Percentiles rank a stretch among this genome's conserved stretches.
phyloP scores from a whole-genome alignment of 2,113 vertebrate species.

The Jaculus jaculus region DNA sequence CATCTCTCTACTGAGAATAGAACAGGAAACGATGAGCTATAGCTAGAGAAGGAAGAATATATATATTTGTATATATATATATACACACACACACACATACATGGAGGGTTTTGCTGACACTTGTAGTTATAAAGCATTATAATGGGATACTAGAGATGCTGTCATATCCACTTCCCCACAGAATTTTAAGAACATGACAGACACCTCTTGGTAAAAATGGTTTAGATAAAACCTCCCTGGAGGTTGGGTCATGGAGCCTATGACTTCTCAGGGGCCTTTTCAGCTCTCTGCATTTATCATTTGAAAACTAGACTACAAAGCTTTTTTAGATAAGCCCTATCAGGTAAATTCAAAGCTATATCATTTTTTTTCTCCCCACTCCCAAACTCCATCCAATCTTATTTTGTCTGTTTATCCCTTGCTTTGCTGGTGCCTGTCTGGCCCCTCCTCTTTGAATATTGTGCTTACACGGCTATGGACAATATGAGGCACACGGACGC shows the following conservation, averaged over 20 bases:
- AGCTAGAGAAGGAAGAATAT: constrained; percentile 40
- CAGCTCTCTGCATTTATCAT: constrained; percentile 75
- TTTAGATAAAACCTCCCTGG: constrained; percentile 77
- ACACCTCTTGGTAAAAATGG: constrained; percentile 75
- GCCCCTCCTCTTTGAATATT: constrained; percentile 30
- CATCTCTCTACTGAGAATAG: constrained; percentile 57
- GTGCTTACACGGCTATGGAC: background rate
- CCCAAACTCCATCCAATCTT: background rate
- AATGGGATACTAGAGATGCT: constrained; percentile 61
- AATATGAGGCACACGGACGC: background rate
- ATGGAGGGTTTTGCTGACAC: constrained; percentile 63
- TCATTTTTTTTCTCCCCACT: constrained; percentile 45
- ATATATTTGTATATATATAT: background rate
- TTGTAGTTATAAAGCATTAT: constrained; percentile 71
- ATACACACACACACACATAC: background rate
- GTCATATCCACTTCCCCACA: constrained; percentile 63
- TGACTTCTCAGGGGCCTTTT: constrained; percentile 68
- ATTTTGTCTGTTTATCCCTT: constrained; percentile 52
- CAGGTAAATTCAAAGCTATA: constrained; percentile 50
- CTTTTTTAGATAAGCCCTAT: constrained; percentile 58
- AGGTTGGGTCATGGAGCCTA: constrained; percentile 60
- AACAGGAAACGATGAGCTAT: constrained; percentile 46
- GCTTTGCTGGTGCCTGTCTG: constrained; percentile 55
- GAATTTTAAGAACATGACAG: constrained; percentile 73
- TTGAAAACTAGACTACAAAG: constrained; percentile 68